Evolutionary conservation across 2,113 vertebrate species (phyloP).

Genomic region (Pseudopodoces humilis): DNA sequence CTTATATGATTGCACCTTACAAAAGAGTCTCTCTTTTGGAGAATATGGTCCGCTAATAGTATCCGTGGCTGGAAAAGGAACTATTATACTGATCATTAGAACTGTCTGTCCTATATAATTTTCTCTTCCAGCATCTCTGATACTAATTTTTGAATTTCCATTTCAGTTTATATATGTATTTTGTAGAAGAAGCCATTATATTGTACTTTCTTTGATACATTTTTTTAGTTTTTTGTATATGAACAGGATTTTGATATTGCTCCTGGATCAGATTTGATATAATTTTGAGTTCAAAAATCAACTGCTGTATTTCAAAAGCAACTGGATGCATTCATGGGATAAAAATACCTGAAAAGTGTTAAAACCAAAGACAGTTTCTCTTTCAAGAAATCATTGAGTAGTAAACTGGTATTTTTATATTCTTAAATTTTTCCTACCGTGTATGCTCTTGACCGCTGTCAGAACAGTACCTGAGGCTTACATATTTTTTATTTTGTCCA

Average conservation of each 20-base stretch:
- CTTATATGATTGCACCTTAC: not conserved
- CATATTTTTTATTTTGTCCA: not conserved
- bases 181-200: not conserved
- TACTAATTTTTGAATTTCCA: not conserved
- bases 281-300: not conserved
- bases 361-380: not conserved
- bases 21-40: not conserved
- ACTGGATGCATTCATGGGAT: not conserved
- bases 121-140: not conserved
- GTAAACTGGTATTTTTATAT: not conserved
- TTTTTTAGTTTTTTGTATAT: not conserved
- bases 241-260: not conserved
- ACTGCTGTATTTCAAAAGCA: not conserved
- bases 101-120: not conserved
- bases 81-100: not conserved
- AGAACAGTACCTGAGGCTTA: not conserved
- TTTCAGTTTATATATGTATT: not conserved
- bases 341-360: not conserved
- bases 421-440: not conserved
- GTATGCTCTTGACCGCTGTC: not conserved
- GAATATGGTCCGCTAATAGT: not conserved
- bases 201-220: not conserved
- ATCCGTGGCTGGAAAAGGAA: not conserved
- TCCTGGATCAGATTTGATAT: not conserved
- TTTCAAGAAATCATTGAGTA: not conserved